These are phyloP conservation scores for Melanargia galathea DNA, from an alignment of 2,888 invertebrate genomes.

Conservation along the genomic window DNA sequence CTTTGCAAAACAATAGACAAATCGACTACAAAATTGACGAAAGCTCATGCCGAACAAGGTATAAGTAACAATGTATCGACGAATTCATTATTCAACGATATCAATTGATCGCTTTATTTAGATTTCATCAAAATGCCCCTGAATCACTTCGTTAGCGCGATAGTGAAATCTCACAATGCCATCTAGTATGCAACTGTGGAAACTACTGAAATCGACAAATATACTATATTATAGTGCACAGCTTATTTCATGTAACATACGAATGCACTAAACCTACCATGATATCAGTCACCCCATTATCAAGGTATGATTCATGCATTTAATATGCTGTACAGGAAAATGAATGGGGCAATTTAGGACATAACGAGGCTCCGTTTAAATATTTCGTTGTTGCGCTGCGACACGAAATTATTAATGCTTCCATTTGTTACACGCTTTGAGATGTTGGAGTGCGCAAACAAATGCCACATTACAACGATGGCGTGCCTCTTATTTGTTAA, in stretches of 20 bases:
- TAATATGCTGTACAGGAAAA: slow-evolving; percentile 24
- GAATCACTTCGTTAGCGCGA: background rate
- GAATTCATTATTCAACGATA: too few relatives aligned
- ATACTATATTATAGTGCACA: background rate
- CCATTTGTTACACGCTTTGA: slow-evolving; percentile 34
- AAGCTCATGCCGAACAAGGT: too few relatives aligned
- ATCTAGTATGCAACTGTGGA: background rate
- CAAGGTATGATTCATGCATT: slow-evolving; percentile 53
- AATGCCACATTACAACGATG: slow-evolving; percentile 17
- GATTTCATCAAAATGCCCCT: too few relatives aligned
- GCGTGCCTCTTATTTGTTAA: slow-evolving; percentile 11
- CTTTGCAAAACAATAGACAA: too few relatives aligned
- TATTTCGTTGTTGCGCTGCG: slow-evolving; percentile 30
- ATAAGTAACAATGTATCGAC: too few relatives aligned
- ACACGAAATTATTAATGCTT: slow-evolving; percentile 34
- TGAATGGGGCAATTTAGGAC: slow-evolving; percentile 29
- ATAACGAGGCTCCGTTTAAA: slow-evolving; percentile 33
- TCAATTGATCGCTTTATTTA: too few relatives aligned
- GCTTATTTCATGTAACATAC: background rate
- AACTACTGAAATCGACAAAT: background rate
- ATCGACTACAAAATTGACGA: too few relatives aligned
- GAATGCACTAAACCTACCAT: slow-evolving; percentile 45
- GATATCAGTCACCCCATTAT: slow-evolving; percentile 69
- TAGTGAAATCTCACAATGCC: background rate
- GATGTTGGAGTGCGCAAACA: slow-evolving; percentile 28